These are phyloP conservation scores for Cyrtorhinus lividipennis DNA, from an alignment of 1,140 invertebrate species.

Conservation along the genomic window DNA sequence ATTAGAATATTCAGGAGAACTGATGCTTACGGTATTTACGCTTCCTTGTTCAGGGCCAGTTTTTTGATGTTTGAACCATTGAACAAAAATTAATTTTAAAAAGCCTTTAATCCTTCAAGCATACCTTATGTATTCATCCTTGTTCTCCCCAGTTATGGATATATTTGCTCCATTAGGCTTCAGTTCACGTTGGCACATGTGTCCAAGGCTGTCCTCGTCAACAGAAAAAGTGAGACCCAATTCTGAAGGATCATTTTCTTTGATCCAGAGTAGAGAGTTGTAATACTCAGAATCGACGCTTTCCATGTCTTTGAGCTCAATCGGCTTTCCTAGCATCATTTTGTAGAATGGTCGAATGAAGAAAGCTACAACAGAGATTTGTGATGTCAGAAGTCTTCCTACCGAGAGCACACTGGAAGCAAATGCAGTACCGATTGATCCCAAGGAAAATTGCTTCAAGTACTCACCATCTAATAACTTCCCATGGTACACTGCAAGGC, in stretches of 20 bases:
- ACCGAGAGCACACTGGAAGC: neutral
- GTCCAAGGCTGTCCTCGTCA: conserved; percentile 91
- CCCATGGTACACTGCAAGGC: conserved; percentile 98
- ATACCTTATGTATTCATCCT: conserved; percentile 93
- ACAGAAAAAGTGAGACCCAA: conserved; percentile 89
- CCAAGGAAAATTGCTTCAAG: neutral
- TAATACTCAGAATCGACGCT: conserved; percentile 97
- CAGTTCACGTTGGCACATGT: conserved; percentile 81
- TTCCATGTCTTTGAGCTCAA: conserved; percentile 95
- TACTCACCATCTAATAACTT: conserved; percentile 80
- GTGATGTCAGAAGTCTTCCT: conserved; percentile 6
- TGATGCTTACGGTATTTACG: too few species aligned
- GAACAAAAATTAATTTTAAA: too few species aligned
- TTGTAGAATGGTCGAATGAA: conserved; percentile 99
- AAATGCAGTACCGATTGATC: neutral
- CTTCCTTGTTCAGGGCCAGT: too few species aligned
- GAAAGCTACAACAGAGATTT: conserved; percentile 62
- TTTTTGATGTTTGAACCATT: too few species aligned
- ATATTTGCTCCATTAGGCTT: conserved; percentile 84
- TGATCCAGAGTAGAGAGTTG: conserved; percentile 93
- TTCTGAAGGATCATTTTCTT: conserved; percentile 91
- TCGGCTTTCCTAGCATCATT: conserved; percentile 94
- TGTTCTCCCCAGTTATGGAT: conserved; percentile 84
- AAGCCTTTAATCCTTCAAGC: too few species aligned
- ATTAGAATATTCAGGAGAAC: too few species aligned